These are phyloP conservation scores for Cremastinae sp. DNA, from an alignment of 2,888 invertebrate species.

Conservation along the genomic window DNA sequence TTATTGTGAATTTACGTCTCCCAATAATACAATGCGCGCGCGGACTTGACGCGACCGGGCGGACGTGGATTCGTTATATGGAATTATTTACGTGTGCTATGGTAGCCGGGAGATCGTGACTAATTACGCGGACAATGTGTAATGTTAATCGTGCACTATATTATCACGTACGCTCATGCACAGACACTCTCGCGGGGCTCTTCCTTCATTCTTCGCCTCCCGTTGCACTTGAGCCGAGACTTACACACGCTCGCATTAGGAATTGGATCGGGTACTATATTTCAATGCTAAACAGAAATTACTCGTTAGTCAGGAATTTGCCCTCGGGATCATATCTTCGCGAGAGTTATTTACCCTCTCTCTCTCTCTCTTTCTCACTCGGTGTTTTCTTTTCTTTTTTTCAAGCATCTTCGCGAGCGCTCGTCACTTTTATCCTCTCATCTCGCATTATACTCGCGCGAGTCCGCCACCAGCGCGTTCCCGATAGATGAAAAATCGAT, in stretches of 20 bases:
- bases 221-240: slow-evolving; percentile 34
- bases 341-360: slow-evolving; percentile 55
- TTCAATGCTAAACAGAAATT: slow-evolving; percentile 66
- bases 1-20: neutral
- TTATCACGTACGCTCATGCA: slow-evolving; percentile 54
- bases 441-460: slow-evolving; percentile 6
- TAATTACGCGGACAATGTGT: slow-evolving; percentile 66
- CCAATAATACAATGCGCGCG: too few relatives aligned
- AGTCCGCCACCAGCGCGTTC: slow-evolving; percentile 7
- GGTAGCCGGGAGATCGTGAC: slow-evolving; percentile 60
- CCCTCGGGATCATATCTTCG: slow-evolving; percentile 63
- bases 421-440: slow-evolving; percentile 45
- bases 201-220: slow-evolving; percentile 30
- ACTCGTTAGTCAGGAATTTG: slow-evolving; percentile 67
- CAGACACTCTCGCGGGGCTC: slow-evolving; percentile 33
- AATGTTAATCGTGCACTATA: slow-evolving; percentile 64
- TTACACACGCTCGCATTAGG: slow-evolving; percentile 18
- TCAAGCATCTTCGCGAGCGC: slow-evolving; percentile 5
- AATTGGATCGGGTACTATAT: slow-evolving; percentile 62
- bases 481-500: slow-evolving; percentile 2
- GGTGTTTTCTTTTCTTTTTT: slow-evolving; percentile 11
- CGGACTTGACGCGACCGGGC: too few relatives aligned
- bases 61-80: neutral
- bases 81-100: slow-evolving; percentile 12
- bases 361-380: slow-evolving; percentile 40